Evolutionary conservation across 1,140 invertebrate genomes (phyloP), one percentile per base, ranked within the genome.

Genomic region (Chionoecetes opilio): DNA sequence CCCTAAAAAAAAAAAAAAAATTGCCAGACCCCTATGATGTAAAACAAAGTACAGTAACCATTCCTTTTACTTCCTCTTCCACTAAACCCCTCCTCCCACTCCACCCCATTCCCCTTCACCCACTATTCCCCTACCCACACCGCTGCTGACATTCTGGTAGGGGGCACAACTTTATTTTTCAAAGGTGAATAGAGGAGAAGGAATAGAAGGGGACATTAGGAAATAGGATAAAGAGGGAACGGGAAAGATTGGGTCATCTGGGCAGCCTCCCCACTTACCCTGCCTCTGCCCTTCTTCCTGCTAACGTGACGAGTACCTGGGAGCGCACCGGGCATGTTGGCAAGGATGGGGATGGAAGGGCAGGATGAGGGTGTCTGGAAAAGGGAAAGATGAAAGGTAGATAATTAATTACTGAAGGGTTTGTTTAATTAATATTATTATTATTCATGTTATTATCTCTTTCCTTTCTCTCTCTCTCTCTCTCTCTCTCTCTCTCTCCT

Each of bases 361-460:
- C 11, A 17, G 9, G 2, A 17, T 53, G 46, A 53, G 8, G 46
- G 46, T 6, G 41, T 46, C 41, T 46, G 41, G 41, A 14, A 46
- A 14, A 46, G 14, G 41, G 14, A 5, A 46, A 46, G 46, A 53
- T 53, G 46, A 53, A 17, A 53, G n/a, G n/a, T n/a, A n/a, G n/a
- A n/a, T n/a, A 21, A 29, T 38, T 1, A 29, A 8, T 34, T 37
- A 11, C n/a, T 8, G 26, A 41, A 41, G 9, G 3, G 32, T 0
- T 88, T 89, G 87, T 89, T 46, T 53, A 46, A n/a, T n/a, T 75
- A 34, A 35, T 88, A 34, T 88, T 34, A 14, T n/a, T 88, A 14
- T n/a, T 87, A 2, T 87, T 87, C 2, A 3, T 87, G 31, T 87
- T 34, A 6, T 31, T 87, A n/a, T 87, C n/a, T 53, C 9, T 17